A percentile compares a stretch with the other conserved stretches of the same genome.
Conservation (phyloP, 1,140 invertebrate genomes). For the Temnothorax curvispinosus region DNA sequence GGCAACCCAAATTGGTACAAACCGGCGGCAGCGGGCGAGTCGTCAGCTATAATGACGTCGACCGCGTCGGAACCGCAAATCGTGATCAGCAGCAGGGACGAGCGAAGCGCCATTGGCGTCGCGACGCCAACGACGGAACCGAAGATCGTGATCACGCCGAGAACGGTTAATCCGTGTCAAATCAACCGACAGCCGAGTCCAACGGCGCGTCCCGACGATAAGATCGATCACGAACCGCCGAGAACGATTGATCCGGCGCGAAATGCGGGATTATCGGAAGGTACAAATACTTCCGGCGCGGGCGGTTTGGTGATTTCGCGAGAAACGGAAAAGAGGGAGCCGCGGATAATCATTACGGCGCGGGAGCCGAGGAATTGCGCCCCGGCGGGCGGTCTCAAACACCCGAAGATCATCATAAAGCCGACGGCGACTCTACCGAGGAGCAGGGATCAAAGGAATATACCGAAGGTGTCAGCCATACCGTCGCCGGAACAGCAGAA, state of each 20-base stretch:
- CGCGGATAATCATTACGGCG: conserved; percentile 73
- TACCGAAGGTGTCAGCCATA: conserved; percentile 83
- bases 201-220: conserved; percentile 2
- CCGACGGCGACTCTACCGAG: conserved; percentile 81
- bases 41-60: conserved; percentile 1
- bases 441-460: conserved; percentile 79
- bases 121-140: conserved; percentile 36
- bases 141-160: conserved; percentile 77
- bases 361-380: conserved; percentile 59
- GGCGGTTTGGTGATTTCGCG: neutral
- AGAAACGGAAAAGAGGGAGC: conserved; percentile 66
- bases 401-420: conserved; percentile 86
- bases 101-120: neutral
- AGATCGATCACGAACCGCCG: conserved; percentile 43
- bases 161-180: conserved; percentile 69
- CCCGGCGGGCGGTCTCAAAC: conserved; percentile 68
- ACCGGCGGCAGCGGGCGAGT: conserved; percentile 52
- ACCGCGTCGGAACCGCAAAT: conserved; percentile 64
- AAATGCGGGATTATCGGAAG: neutral
- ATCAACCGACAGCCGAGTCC: conserved; percentile 62
- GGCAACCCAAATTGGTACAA: conserved; percentile 80
- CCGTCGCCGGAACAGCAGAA: conserved; percentile 78
- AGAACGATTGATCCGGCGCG: neutral
- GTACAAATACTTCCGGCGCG: neutral
- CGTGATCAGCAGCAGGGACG: conserved; percentile 17